phyloP scores from a whole-genome alignment of 2,797 vertebrate genomes.

The Aulostomus chinensis region DNA sequence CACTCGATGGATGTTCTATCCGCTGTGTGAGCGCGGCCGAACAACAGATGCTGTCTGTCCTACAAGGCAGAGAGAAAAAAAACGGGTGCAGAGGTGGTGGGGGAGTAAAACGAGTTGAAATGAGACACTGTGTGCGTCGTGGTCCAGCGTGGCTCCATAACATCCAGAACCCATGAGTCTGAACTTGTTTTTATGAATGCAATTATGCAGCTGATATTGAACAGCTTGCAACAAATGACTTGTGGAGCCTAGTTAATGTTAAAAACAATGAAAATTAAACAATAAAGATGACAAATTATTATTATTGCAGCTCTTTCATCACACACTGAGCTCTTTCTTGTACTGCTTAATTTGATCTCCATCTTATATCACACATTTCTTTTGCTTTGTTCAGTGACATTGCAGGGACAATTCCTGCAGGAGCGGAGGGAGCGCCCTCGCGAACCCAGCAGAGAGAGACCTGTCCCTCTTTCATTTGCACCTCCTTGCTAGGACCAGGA shows the following conservation, averaged over 20 bases:
- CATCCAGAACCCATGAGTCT: constrained; percentile 9
- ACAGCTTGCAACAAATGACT: constrained; percentile 11
- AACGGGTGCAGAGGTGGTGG: constrained; percentile 1
- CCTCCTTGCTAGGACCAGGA: constrained; percentile 44
- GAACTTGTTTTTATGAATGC: constrained; percentile 23
- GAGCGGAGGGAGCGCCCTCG: constrained; percentile 26
- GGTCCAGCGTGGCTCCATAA: constrained; percentile 28
- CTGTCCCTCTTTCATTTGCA: constrained; percentile 76
- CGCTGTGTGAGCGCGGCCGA: constrained; percentile 46
- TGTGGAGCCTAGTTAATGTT: neutral
- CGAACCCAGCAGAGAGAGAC: constrained; percentile 27
- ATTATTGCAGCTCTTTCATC: neutral
- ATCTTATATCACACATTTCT: neutral
- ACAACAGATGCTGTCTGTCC: constrained; percentile 73
- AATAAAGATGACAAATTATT: neutral
- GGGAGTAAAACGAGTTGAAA: constrained; percentile 17
- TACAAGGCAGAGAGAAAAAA: constrained; percentile 11
- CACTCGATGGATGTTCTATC: constrained; percentile 64
- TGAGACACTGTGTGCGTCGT: constrained; percentile 28
- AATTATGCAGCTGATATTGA: constrained; percentile 21
- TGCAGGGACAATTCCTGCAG: constrained; percentile 12
- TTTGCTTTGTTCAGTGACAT: constrained; percentile 6
- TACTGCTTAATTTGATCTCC: neutral
- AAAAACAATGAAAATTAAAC: constrained; percentile 11
- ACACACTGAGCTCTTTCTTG: neutral